Evolutionary conservation across 2,888 invertebrate species (phyloP).

Genomic region (Caenorhabditis doughertyi): DNA sequence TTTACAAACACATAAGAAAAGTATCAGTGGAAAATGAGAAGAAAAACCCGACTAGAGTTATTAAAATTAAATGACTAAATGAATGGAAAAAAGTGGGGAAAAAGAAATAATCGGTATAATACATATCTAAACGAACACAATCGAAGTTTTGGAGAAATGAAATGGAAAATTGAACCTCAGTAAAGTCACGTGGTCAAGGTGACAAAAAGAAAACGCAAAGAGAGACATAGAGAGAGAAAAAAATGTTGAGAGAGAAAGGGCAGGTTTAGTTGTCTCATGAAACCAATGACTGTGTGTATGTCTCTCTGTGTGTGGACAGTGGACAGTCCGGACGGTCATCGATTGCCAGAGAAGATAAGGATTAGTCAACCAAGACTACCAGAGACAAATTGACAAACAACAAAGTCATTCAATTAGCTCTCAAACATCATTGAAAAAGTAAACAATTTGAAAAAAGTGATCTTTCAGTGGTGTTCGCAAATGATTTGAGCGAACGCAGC

Average conservation of each 20-base stretch:
- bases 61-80: constrained; percentile 28
- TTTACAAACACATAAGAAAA: constrained; percentile 21
- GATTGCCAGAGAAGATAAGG: constrained; percentile 36
- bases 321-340: constrained; percentile 29
- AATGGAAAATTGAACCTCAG: constrained; percentile 15
- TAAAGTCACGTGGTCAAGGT: constrained; percentile 24
- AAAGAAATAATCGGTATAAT: neutral
- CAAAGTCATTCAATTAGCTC: neutral
- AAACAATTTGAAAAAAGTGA: neutral
- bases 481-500: constrained; percentile 78
- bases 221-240: constrained; percentile 18
- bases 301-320: neutral
- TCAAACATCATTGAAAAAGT: constrained; percentile 13
- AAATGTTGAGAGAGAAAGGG: constrained; percentile 10
- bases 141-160: neutral
- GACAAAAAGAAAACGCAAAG: neutral
- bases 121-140: neutral
- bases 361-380: constrained; percentile 8
- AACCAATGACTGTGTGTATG: constrained; percentile 12
- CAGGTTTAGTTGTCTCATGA: constrained; percentile 46
- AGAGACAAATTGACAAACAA: constrained; percentile 11
- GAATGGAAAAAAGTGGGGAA: neutral
- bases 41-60: constrained; percentile 48
- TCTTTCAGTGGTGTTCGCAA: neutral
- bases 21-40: constrained; percentile 10